These are phyloP conservation scores for Sebastiscus tertius DNA, from an alignment of 2,797 vertebrate species.

Conservation along the genomic window DNA sequence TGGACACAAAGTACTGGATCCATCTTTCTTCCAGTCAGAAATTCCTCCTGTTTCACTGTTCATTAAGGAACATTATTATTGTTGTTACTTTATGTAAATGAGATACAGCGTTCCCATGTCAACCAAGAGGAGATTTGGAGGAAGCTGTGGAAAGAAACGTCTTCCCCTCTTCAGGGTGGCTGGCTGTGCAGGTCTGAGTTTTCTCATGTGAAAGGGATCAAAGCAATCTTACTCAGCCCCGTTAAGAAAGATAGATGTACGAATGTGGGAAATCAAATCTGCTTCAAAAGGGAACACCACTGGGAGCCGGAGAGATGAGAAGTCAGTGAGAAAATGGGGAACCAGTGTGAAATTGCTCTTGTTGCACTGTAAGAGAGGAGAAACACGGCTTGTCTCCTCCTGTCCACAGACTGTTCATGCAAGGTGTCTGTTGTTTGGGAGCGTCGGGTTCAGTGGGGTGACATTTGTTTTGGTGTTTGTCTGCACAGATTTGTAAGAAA, in stretches of 20 bases:
- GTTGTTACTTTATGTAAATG: slow-evolving; percentile 59
- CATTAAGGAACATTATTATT: slow-evolving; percentile 39
- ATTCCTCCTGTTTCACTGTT: slow-evolving; percentile 35
- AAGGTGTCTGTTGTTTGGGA: slow-evolving; percentile 40
- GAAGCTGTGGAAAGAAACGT: slow-evolving; percentile 49
- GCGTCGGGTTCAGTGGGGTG: not conserved
- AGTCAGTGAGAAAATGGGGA: slow-evolving; percentile 54
- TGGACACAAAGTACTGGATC: not conserved
- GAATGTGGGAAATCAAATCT: slow-evolving; percentile 70
- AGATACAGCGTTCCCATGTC: slow-evolving; percentile 60
- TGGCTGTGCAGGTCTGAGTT: slow-evolving; percentile 55
- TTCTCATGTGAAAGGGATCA: slow-evolving; percentile 70
- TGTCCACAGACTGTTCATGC: slow-evolving; percentile 36
- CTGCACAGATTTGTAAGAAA: not conserved
- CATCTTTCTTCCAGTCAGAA: slow-evolving; percentile 29
- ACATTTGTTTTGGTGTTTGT: slow-evolving; percentile 15
- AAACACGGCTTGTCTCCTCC: slow-evolving; percentile 50
- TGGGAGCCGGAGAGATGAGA: slow-evolving; percentile 62
- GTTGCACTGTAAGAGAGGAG: slow-evolving; percentile 43
- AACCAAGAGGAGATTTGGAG: slow-evolving; percentile 50
- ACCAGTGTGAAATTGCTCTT: slow-evolving; percentile 64
- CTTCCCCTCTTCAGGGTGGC: slow-evolving; percentile 62
- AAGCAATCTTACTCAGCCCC: slow-evolving; percentile 65
- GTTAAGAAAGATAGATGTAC: slow-evolving; percentile 71
- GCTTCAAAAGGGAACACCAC: slow-evolving; percentile 69